A percentile compares a stretch with the other conserved stretches of the same genome.
These are phyloP conservation scores for Erethizon dorsatum DNA, from an alignment of 2,797 vertebrate species.

Conservation along the genomic window DNA sequence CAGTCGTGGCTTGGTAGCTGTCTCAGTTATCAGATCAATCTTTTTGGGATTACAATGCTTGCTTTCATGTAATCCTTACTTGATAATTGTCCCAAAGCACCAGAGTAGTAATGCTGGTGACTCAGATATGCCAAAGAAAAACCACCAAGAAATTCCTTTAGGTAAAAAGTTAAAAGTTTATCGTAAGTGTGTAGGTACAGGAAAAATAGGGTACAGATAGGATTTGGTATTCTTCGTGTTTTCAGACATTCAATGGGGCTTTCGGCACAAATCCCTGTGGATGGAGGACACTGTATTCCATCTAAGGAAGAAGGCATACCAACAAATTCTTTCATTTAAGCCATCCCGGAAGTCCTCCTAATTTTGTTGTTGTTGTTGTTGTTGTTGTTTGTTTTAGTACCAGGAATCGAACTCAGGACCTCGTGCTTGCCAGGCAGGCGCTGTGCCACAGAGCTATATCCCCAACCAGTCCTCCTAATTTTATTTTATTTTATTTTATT, in stretches of 20 bases:
- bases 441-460: not conserved
- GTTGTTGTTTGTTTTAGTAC: not conserved
- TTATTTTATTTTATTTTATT: no score
- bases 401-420: no score
- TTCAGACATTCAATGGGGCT: not conserved
- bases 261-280: not conserved
- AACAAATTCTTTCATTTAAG: conserved; percentile 23
- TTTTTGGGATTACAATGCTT: not conserved
- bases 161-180: not conserved
- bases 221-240: not conserved
- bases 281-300: not conserved
- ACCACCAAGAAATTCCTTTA: not conserved
- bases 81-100: not conserved
- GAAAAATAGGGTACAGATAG: not conserved
- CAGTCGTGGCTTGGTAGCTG: not conserved
- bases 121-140: not conserved
- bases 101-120: not conserved
- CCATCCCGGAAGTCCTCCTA: not conserved
- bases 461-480: no score
- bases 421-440: no score
- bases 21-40: not conserved
- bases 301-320: conserved; percentile 2
- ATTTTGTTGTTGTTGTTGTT: no score
- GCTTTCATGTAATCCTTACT: not conserved
- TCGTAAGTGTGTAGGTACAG: no score